Evolutionary conservation across 2,797 vertebrate species (phyloP), one percentile per base, ranked within the genome.

Genomic region (Pseudochromis fuscus): DNA sequence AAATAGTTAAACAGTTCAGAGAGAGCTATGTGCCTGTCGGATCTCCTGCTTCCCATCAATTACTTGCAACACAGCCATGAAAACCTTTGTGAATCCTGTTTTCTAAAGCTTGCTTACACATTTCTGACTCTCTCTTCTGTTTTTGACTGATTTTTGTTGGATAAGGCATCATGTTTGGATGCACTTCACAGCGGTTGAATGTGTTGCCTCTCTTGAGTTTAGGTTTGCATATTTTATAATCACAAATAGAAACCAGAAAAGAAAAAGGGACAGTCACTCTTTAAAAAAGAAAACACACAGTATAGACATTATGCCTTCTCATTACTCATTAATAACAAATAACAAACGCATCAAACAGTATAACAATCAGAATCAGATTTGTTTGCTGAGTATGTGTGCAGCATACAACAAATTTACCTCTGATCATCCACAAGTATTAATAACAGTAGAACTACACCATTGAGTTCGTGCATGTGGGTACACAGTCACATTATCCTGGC

Each of bases 221-320:
- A 60, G 51, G 24, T 52, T n/a, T 72, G 67, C 61, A 63, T 84
- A 68, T 60, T 77, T 82, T 52, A 83, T 74, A 35, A 45, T 10
- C 1, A 37, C 19, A n/a, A 40, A 67, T n/a, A 61, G 60, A 15
- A 76, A 72, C 74, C 21, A 61, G 60, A 15, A 76, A 72, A 76
- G 62, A 72, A 59, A 69, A 68, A 55, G 28, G 24, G 35, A 27
- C 33, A 67, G 33, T 44, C 49, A 68, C 35, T 48, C 24, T 44
- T 61, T 18, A 55, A 46, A 25, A 71, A 50, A n/a, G n/a, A 16
- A 48, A 64, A 21, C 33, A 31, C 12, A 23, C 7, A 25, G 18
- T 7, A 63, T 30, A 23, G 18, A 28, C 13, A 55, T 2, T 1
- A 3, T 52, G 27, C 16, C 12, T 56, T 63, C 37, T 44, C 8